These are phyloP conservation scores for Odobenus rosmarus DNA, from an alignment of 2,113 vertebrate species.

Conservation along the genomic window DNA sequence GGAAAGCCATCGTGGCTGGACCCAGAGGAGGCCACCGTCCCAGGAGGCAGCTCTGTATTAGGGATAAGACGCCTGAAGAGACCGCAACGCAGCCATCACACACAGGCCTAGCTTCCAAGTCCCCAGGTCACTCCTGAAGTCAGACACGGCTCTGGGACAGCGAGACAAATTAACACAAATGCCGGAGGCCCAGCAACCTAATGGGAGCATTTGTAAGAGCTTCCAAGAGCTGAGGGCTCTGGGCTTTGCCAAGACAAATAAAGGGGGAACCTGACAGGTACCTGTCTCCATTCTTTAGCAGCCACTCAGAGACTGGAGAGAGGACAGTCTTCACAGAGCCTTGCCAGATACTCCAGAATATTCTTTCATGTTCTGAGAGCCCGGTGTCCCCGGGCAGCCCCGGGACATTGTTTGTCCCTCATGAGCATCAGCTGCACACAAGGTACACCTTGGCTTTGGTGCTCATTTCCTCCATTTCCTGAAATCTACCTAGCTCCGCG, in stretches of 20 bases:
- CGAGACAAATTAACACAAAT: slow-evolving; percentile 69
- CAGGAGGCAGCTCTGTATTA: background rate
- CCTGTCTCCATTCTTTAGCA: background rate
- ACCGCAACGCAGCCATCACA: background rate
- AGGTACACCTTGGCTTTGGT: background rate
- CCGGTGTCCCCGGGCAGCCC: background rate
- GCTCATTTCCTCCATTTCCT: background rate
- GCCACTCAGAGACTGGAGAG: background rate
- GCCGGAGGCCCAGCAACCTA: slow-evolving; percentile 85
- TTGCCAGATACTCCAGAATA: background rate
- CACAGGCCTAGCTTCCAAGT: fast-evolving
- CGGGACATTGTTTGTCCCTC: fast-evolving
- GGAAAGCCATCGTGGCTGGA: fast-evolving
- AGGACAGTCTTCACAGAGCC: background rate
- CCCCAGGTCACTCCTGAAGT: background rate
- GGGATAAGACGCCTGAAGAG: background rate
- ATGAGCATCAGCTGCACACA: fast-evolving
- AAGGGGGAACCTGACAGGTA: slow-evolving; percentile 83
- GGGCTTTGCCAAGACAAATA: slow-evolving; percentile 87
- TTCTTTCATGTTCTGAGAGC: background rate
- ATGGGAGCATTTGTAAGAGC: slow-evolving; percentile 84
- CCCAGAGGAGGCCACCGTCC: fast-evolving
- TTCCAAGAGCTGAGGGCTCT: slow-evolving; percentile 85
- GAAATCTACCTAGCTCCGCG: background rate
- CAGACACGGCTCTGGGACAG: background rate